Conservation (phyloP, 2,797 vertebrate species). For the Ceryle rudis region DNA sequence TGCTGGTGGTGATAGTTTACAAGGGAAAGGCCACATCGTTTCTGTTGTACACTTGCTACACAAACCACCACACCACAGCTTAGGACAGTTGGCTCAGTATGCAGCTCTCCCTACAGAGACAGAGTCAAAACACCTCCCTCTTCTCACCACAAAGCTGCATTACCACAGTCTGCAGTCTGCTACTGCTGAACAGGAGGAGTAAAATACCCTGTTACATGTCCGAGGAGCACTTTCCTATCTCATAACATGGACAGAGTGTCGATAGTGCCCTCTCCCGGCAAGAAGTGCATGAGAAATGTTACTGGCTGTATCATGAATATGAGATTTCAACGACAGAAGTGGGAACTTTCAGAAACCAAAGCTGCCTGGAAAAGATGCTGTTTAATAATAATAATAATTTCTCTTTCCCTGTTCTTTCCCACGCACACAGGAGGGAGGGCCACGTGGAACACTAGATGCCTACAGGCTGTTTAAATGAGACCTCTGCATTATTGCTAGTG, state of each 20-base stretch:
- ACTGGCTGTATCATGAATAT: fast-evolving
- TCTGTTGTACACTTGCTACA: background rate
- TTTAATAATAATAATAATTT: background rate
- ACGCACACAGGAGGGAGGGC: background rate
- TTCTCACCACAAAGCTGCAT: background rate
- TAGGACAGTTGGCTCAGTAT: background rate
- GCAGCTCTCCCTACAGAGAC: background rate
- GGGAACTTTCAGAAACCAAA: background rate
- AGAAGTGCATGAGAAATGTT: background rate
- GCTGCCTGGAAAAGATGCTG: background rate
- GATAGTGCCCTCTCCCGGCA: slow-evolving; percentile 53
- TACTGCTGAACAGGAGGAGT: background rate
- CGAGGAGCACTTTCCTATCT: background rate
- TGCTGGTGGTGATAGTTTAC: background rate
- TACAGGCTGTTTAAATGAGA: background rate
- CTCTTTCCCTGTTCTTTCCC: background rate
- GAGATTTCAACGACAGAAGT: background rate
- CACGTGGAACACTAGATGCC: background rate
- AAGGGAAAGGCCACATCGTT: background rate
- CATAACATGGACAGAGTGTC: background rate
- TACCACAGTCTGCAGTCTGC: background rate
- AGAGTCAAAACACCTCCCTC: background rate
- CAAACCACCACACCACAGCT: background rate
- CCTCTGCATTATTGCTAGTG: background rate
- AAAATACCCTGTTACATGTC: background rate